phyloP scores from a whole-genome alignment of 2,888 invertebrate species.

The Thecocarcelia acutangulata region DNA sequence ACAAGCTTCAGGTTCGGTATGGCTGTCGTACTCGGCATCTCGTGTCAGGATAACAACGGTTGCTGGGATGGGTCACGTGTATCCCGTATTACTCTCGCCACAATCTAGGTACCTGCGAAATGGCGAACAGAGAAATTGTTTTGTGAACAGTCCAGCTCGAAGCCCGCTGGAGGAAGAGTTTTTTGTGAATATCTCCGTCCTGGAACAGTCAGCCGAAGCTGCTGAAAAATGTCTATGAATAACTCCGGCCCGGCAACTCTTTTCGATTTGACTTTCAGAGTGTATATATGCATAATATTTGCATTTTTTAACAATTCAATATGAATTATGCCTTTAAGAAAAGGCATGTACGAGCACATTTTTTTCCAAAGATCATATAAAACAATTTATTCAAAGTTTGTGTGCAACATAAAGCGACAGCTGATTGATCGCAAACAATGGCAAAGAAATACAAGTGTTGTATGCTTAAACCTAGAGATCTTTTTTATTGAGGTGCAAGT shows the following conservation, averaged over 20 bases:
- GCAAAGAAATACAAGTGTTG: conserved; percentile 26
- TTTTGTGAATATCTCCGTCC: too few species aligned
- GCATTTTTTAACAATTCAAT: conserved; percentile 65
- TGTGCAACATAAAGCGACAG: conserved; percentile 62
- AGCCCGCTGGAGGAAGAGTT: too few species aligned
- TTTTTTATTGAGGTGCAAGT: conserved; percentile 7
- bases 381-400: conserved; percentile 7
- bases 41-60: too few species aligned
- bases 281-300: conserved; percentile 56
- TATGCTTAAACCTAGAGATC: not conserved
- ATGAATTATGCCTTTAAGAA: conserved; percentile 60
- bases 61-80: too few species aligned
- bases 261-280: not conserved
- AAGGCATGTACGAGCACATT: conserved; percentile 24
- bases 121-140: too few species aligned
- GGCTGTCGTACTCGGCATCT: too few species aligned
- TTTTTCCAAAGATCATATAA: conserved; percentile 20
- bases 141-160: too few species aligned
- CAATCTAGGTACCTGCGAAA: too few species aligned
- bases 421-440: conserved; percentile 63
- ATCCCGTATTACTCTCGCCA: too few species aligned
- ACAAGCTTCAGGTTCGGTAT: too few species aligned
- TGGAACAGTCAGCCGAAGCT: too few species aligned
- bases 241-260: conserved; percentile 14
- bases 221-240: too few species aligned